A percentile compares a stretch with the other conserved stretches of the same genome.
phyloP scores from a whole-genome alignment of 2,888 invertebrate genomes.

The Melitaea athalia region DNA sequence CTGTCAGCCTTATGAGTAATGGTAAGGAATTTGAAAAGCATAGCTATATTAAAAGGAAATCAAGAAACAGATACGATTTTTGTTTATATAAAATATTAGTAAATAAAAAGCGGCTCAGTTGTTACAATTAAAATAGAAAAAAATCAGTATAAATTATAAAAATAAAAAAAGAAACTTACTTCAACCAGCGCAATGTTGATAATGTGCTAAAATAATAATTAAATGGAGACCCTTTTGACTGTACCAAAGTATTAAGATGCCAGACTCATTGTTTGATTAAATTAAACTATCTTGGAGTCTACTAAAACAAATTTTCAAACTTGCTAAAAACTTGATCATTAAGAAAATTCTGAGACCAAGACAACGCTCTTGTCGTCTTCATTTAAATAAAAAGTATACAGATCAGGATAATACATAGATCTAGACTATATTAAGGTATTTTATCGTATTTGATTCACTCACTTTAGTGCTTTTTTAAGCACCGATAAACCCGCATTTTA shows the following conservation, averaged over 20 bases:
- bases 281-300: background rate
- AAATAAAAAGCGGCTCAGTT: background rate
- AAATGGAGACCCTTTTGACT: background rate
- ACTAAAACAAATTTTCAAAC: background rate
- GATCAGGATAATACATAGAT: background rate
- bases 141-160: background rate
- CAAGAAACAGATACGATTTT: background rate
- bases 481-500: conserved; percentile 4
- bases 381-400: no score
- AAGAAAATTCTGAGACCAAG: background rate
- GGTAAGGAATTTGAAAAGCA: background rate
- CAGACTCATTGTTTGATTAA: background rate
- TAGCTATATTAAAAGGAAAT: background rate
- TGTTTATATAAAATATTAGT: background rate
- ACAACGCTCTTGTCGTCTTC: no score
- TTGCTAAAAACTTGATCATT: background rate
- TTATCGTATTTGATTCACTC: conserved; percentile 4
- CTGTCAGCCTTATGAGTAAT: background rate
- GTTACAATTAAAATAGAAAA: background rate
- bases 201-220: background rate
- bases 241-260: background rate
- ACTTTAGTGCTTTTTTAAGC: conserved; percentile 1
- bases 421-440: background rate
- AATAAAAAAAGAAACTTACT: conserved; percentile 1
- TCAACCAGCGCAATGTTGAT: background rate